These are phyloP conservation scores for Mus spretus DNA, from an alignment of 2,797 vertebrate species.

Conservation along the genomic window DNA sequence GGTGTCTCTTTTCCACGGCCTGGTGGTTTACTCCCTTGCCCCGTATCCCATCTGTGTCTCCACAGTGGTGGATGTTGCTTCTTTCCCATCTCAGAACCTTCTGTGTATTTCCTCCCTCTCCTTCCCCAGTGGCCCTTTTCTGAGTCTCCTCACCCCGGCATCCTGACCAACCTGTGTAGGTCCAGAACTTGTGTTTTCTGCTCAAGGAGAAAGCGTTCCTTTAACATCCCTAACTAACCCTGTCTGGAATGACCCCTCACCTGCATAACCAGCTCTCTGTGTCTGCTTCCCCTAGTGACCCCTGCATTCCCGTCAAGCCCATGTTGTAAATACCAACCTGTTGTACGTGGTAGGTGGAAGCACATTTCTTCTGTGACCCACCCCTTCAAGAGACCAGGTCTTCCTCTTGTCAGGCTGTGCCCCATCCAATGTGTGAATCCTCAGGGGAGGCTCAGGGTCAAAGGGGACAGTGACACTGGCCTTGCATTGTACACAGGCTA, in stretches of 20 bases:
- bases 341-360: not conserved
- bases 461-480: not conserved
- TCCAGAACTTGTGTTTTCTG: not conserved
- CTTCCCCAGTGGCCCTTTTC: not conserved
- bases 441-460: not conserved
- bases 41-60: not conserved
- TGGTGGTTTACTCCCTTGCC: not conserved
- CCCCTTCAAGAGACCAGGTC: not conserved
- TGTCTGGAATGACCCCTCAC: not conserved
- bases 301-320: not conserved
- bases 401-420: not conserved
- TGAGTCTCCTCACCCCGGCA: not conserved
- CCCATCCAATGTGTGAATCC: accelerated
- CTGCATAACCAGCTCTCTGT: accelerated
- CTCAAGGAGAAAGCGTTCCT: not conserved
- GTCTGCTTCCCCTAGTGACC: not conserved
- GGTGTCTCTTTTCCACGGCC: not conserved
- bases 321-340: accelerated
- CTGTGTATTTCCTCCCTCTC: not conserved
- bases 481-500: not conserved
- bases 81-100: not conserved
- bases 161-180: not conserved
- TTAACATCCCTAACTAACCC: not conserved
- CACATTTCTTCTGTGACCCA: not conserved
- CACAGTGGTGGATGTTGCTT: not conserved